These are phyloP conservation scores for Microctonus hyperodae DNA, from an alignment of 2,888 invertebrate genomes.

Conservation along the genomic window DNA sequence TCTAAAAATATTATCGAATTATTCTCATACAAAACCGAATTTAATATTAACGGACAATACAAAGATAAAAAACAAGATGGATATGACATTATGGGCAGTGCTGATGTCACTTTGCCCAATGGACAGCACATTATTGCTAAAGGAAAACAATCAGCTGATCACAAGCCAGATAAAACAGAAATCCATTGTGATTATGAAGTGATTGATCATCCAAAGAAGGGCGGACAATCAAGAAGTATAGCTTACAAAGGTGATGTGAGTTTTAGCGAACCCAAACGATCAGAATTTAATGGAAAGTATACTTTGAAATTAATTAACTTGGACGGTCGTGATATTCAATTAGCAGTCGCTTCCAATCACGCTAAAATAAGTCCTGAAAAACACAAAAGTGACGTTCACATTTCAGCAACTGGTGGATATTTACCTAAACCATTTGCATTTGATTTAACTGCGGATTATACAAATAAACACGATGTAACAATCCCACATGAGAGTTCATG, in stretches of 20 bases:
- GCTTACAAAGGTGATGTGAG: constrained; percentile 57
- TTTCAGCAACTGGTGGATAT: constrained; percentile 42
- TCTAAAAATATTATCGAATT: constrained; percentile 69
- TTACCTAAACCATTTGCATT: constrained; percentile 44
- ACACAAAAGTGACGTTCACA: constrained; percentile 41
- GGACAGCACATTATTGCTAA: constrained; percentile 63
- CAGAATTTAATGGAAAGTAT: constrained; percentile 60
- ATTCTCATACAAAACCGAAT: constrained; percentile 63
- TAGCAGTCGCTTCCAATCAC: constrained; percentile 60
- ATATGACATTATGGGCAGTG: constrained; percentile 63
- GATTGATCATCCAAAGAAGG: constrained; percentile 62
- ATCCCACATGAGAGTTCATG: constrained; percentile 27
- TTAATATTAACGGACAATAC: constrained; percentile 64
- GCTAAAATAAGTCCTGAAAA: constrained; percentile 41
- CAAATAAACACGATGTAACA: constrained; percentile 26
- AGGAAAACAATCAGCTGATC: constrained; percentile 56
- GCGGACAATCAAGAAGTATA: constrained; percentile 62
- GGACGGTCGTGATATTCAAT: constrained; percentile 64
- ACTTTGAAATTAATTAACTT: constrained; percentile 62
- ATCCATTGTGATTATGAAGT: constrained; percentile 47
- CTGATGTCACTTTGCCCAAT: constrained; percentile 66
- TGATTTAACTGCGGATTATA: constrained; percentile 36
- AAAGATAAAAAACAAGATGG: constrained; percentile 61
- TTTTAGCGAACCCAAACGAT: constrained; percentile 61
- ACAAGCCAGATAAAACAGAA: constrained; percentile 46